phyloP scores from a whole-genome alignment of 1,140 invertebrate species.

The Pseudomyrmex pallidus region DNA sequence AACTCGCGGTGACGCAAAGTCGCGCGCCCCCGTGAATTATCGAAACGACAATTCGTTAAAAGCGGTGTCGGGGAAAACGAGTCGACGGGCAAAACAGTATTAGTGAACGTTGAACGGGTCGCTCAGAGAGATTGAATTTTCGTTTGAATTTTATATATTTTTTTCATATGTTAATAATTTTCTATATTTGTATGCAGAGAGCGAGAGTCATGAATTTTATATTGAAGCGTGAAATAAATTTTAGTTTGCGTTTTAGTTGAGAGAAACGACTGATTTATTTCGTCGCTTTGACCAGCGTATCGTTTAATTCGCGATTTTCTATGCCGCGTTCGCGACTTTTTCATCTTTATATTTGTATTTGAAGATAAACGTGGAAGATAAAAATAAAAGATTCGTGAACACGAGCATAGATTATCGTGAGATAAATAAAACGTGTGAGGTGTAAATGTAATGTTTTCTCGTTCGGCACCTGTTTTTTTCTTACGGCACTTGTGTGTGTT shows the following conservation, averaged over 20 bases:
- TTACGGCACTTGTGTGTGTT: not conserved
- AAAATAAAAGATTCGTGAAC: conserved; percentile 9
- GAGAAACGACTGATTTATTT: not conserved
- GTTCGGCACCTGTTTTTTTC: too few species aligned
- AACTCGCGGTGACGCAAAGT: not conserved
- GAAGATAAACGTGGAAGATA: conserved; percentile 7
- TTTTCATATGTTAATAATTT: not conserved
- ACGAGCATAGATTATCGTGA: conserved; percentile 19
- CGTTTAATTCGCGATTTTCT: not conserved
- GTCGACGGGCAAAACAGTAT: not conserved
- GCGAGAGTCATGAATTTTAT: conserved; percentile 5
- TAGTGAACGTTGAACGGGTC: not conserved
- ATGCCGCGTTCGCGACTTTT: conserved; percentile 13
- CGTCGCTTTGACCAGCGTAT: not conserved
- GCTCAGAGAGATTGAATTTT: not conserved
- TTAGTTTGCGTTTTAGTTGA: not conserved
- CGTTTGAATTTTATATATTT: conserved; percentile 10
- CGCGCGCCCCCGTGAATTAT: conserved; percentile 13
- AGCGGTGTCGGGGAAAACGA: not conserved
- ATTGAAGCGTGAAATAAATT: not conserved
- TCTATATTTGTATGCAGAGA: not conserved
- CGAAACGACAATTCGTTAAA: not conserved
- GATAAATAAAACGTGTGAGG: not conserved
- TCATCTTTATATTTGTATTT: conserved; percentile 35
- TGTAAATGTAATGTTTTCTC: too few species aligned